A percentile compares a stretch with the other conserved stretches of the same genome.
These are phyloP conservation scores for Colaptes auratus DNA, from an alignment of 2,113 vertebrate genomes.

Conservation along the genomic window DNA sequence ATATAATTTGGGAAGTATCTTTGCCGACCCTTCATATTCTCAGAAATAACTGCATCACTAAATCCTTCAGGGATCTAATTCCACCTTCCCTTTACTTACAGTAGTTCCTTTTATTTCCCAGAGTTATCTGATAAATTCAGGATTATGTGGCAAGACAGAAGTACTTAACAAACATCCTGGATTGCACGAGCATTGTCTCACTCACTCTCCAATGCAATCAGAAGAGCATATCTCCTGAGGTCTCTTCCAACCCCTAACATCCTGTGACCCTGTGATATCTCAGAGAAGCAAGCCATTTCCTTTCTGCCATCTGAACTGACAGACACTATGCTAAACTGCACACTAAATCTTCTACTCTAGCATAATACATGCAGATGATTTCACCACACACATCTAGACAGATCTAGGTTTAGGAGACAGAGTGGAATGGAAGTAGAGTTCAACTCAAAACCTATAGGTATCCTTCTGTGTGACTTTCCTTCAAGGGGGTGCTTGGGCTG, in stretches of 20 bases:
- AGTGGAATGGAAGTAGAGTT: background rate
- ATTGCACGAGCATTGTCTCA: background rate
- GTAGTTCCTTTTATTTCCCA: background rate
- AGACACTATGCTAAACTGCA: background rate
- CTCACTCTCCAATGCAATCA: background rate
- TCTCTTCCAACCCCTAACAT: no score
- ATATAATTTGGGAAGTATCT: background rate
- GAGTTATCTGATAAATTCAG: background rate
- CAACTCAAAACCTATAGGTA: background rate
- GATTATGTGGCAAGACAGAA: background rate
- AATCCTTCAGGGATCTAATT: background rate
- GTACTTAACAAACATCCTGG: background rate
- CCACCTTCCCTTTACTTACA: background rate
- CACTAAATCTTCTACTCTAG: background rate
- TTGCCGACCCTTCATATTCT: background rate
- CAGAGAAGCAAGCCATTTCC: background rate
- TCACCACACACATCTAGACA: background rate
- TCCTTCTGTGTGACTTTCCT: background rate
- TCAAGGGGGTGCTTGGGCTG: background rate
- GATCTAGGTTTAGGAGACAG: background rate
- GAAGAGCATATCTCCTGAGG: background rate
- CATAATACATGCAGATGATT: background rate
- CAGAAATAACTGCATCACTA: background rate
- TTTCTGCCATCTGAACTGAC: background rate
- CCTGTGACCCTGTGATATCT: no score